Base-by-base conservation (phyloP, 2,113 vertebrate genomes). In the Cyanocitta stelleri region DNA sequence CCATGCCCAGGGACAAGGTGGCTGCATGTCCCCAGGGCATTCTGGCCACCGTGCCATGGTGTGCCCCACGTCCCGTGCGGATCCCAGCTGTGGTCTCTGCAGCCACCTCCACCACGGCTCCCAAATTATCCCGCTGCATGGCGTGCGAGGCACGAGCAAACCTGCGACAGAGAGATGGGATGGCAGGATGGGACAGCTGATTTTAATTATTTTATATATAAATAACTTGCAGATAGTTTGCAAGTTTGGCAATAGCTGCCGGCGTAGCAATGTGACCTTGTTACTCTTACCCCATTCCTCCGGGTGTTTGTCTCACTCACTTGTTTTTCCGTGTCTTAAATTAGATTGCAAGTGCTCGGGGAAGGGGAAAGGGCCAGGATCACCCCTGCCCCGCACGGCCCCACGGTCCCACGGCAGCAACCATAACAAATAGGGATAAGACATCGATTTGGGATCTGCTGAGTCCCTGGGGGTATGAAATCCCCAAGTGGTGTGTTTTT, bases 171-270 rank as follows among this genome's bases (percentile, higher is more conserved):
- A 1, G 2, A 75, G 74, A 41, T 10, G 43, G 93, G 75, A 41
- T 75, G 85, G 91, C 93, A 62, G 63, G 78, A 82, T 22, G 87
- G 77, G 85, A 83, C 87, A 95, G 95, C 89, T 97, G 94, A 94
- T 95, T 97, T 96, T 82, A 91, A 91, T 97, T 96, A 89, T 96
- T 97, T 97, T 96, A 87, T 91, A 79, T 89, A 97, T 89, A 96
- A 93, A 93, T 94, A 96, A 89, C 95, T 95, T 88, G 62, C 83
- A 58, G 89, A 96, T 95, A 96, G 76, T 91, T 92, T 82, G 73
- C 87, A 87, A 95, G 91, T 95, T 97, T 96, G 93, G 94, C 95
- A 96, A 76, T 96, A 84, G 89, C 87, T 91, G 46, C 89, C 10
- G 22, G 71, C 3, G 1, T 58, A 85, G 93, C 94, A 95, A 93